A percentile compares a stretch with the other conserved stretches of the same genome.
These are phyloP conservation scores for Plusia festucae DNA, from an alignment of 2,888 invertebrate species.

Conservation along the genomic window DNA sequence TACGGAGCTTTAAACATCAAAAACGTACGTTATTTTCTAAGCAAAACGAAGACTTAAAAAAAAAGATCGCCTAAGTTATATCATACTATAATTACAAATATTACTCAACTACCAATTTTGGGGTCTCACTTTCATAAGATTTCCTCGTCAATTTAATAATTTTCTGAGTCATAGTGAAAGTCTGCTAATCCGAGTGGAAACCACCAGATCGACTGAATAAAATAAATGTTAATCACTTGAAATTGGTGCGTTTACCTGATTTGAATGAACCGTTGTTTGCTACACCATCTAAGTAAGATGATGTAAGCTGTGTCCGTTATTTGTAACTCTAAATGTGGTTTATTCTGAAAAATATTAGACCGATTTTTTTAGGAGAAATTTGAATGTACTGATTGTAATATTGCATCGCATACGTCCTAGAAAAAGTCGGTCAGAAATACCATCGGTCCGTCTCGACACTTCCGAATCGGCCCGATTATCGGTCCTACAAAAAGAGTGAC, in stretches of 20 bases:
- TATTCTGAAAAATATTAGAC: too few relatives aligned
- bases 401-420: too few relatives aligned
- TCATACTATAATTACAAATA: constrained; percentile 24
- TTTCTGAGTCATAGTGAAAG: constrained; percentile 59
- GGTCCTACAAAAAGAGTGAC: too few relatives aligned
- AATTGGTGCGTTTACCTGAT: constrained; percentile 38
- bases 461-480: too few relatives aligned
- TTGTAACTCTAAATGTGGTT: too few relatives aligned
- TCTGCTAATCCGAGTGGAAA: constrained; percentile 59
- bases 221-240: constrained; percentile 39
- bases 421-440: too few relatives aligned
- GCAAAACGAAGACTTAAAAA: not conserved
- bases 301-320: not conserved
- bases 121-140: constrained; percentile 51
- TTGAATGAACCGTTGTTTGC: not conserved
- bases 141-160: constrained; percentile 52
- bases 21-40: not conserved
- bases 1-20: too few relatives aligned
- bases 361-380: too few relatives aligned
- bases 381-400: too few relatives aligned
- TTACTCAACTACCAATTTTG: constrained; percentile 41
- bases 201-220: constrained; percentile 38
- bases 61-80: constrained; percentile 1
- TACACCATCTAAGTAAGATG: not conserved
- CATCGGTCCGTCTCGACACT: too few relatives aligned